These are phyloP conservation scores for Iselma pallidipennis DNA, from an alignment of 2,888 invertebrate genomes.

Conservation along the genomic window DNA sequence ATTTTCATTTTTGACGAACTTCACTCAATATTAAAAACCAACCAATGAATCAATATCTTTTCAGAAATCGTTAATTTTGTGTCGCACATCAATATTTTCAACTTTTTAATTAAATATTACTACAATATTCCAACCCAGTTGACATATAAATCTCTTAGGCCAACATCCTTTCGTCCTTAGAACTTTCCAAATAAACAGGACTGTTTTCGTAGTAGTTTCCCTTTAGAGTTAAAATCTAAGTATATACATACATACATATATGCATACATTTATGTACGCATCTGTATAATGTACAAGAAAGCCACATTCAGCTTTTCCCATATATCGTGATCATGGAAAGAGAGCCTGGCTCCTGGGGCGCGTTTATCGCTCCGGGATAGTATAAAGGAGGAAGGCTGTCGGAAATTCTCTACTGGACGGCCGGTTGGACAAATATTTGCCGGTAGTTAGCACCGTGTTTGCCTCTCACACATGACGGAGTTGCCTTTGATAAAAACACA, in stretches of 20 bases:
- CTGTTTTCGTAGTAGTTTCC: neutral
- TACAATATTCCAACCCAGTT: neutral
- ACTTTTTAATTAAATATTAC: neutral
- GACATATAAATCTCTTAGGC: neutral
- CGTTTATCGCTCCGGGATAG: neutral
- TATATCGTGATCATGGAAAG: no score
- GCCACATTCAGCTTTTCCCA: no score
- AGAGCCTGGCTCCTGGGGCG: no score
- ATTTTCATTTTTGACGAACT: no score
- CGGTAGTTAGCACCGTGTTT: conserved; percentile 37
- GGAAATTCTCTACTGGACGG: conserved; percentile 8
- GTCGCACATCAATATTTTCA: no score
- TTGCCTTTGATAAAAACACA: conserved; percentile 33
- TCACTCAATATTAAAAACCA: no score
- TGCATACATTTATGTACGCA: no score
- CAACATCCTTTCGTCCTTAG: neutral
- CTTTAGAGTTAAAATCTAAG: no score
- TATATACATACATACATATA: no score
- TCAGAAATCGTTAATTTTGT: no score
- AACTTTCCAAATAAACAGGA: neutral
- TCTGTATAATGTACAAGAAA: no score
- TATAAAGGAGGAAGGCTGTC: neutral
- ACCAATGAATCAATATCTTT: no score
- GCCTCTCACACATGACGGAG: conserved; percentile 35
- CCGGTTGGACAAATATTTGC: conserved; percentile 37